A percentile compares a stretch with the other conserved stretches of the same genome.
Evolutionary conservation across 2,797 vertebrate species (phyloP).

Genomic region (Hafferia zeledoni): DNA sequence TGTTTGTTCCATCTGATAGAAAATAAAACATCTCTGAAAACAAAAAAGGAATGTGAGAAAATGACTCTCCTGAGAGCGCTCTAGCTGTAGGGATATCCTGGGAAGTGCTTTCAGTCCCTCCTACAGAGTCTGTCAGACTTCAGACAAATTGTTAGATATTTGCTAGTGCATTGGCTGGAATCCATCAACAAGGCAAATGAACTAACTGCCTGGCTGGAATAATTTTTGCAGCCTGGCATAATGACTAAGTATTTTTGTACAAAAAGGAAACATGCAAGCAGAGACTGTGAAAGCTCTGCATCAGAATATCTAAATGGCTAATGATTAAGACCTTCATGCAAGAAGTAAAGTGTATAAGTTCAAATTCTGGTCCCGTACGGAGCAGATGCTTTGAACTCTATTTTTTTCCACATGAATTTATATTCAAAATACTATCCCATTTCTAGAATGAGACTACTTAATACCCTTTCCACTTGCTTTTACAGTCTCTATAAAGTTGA

Average conservation of each 20-base stretch:
- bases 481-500: neutral
- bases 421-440: neutral
- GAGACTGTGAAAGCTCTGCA: neutral
- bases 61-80: neutral
- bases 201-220: neutral
- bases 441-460: neutral
- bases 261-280: neutral
- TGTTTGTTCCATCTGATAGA: neutral
- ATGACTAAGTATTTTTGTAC: constrained; percentile 6
- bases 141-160: neutral
- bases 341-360: neutral
- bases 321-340: neutral
- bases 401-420: neutral
- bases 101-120: neutral
- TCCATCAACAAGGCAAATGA: neutral
- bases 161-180: neutral
- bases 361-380: neutral
- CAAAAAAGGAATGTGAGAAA: neutral
- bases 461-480: neutral
- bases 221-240: neutral
- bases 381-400: neutral
- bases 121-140: neutral
- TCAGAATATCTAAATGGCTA: neutral
- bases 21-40: neutral
- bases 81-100: neutral